Conservation (phyloP, 2,888 invertebrate genomes). For the Epinotia nisella region DNA sequence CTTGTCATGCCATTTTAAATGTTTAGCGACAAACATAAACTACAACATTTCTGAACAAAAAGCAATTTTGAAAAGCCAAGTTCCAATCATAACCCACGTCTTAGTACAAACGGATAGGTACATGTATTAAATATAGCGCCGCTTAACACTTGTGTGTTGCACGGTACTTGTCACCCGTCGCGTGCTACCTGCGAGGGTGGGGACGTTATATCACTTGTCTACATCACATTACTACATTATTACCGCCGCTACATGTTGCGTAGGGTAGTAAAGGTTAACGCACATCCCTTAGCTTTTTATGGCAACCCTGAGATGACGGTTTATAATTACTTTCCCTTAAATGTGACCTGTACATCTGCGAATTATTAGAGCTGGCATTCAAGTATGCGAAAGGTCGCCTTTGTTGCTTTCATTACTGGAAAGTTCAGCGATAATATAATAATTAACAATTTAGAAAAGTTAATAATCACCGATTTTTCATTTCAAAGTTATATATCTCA, state of each 20-base stretch:
- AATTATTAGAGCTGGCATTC: slow-evolving; percentile 36
- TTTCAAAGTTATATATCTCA: too few relatives aligned
- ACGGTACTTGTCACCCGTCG: slow-evolving; percentile 59
- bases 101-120: not conserved
- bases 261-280: slow-evolving; percentile 46
- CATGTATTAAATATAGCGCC: not conserved
- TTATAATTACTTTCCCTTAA: slow-evolving; percentile 42
- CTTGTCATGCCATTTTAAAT: too few relatives aligned
- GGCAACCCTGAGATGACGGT: slow-evolving; percentile 41
- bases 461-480: too few relatives aligned
- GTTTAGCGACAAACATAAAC: too few relatives aligned
- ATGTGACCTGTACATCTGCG: slow-evolving; percentile 34
- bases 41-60: too few relatives aligned
- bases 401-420: slow-evolving; percentile 2
- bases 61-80: not conserved
- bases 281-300: slow-evolving; percentile 40
- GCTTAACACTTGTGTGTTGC: slow-evolving; percentile 51
- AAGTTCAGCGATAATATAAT: not conserved
- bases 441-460: too few relatives aligned
- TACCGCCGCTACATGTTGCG: slow-evolving; percentile 56
- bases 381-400: slow-evolving; percentile 22
- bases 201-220: slow-evolving; percentile 68
- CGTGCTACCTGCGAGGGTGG: slow-evolving; percentile 61
- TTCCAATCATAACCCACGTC: not conserved
- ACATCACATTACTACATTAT: slow-evolving; percentile 70